Evolutionary conservation across 2,888 invertebrate species (phyloP), one percentile per base, ranked within the genome.

Genomic region (Drosophila quinaria): DNA sequence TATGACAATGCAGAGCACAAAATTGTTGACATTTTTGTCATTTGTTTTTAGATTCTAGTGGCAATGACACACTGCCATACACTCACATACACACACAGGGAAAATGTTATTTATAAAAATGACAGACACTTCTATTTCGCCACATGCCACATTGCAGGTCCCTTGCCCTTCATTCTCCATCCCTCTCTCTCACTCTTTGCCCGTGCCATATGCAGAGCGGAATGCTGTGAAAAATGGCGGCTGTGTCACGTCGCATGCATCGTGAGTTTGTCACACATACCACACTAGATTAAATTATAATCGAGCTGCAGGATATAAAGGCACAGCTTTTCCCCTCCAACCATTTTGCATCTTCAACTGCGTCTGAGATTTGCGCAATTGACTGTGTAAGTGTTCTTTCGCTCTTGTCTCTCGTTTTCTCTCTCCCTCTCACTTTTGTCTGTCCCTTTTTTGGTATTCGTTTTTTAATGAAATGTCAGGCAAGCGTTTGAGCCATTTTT

Each of bases 261-360:
- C 70, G 78, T 65, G 75, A 70, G 81, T 81, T 80, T 89, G 85
- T 87, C 77, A 76, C 86, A 89, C 86, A 90, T 86, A 89, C 90
- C 89, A 89, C 88, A 90, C 83, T 87, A 81, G 90, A 89, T 86
- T 90, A 87, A 90, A 84, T 84, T 84, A 84, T 84, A 84, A 84
- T 84, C 84, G 90, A 90, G 90, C 83, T 62, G 78, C 68, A 72
- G 78, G 63, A 74, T 74, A 73, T 74, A 66, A 35, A 49, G 41
- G 47, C 61, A 75, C n/a, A 35, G 37, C 13, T 17, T 4, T 37
- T 9, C 2, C 44, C 25, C 46, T 22, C 3, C 10, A 55, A 9
- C 42, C 17, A 33, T 35, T 50, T 89, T 78, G 86, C 84, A 81
- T 80, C 76, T 76, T 70, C 84, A 82, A 49, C 72, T 66, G 63